These are phyloP conservation scores for Dermatemys mawii DNA, from an alignment of 2,113 vertebrate species.

Conservation along the genomic window DNA sequence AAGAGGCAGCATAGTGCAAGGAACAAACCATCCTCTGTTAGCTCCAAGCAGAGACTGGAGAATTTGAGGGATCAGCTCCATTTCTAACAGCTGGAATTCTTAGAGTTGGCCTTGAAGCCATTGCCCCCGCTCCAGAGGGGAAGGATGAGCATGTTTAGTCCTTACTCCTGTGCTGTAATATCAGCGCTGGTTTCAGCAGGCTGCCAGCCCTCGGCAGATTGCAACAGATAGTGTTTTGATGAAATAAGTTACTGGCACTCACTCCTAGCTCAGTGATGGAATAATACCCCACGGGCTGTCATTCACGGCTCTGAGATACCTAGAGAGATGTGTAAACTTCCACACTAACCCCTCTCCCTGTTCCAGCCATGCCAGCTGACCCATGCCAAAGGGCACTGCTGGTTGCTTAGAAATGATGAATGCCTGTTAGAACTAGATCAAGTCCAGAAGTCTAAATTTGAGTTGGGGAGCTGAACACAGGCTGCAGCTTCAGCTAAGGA, in stretches of 20 bases:
- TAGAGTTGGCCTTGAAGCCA: not conserved
- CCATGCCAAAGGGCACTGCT: not conserved
- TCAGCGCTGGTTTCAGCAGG: not conserved
- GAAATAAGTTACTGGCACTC: not conserved
- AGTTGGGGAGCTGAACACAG: not conserved
- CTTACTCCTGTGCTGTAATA: too few species aligned
- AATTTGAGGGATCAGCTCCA: not conserved
- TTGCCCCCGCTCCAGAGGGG: not conserved
- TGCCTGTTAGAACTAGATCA: conserved; percentile 4
- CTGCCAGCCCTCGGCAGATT: not conserved
- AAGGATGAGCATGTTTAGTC: not conserved
- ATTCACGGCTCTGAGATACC: not conserved
- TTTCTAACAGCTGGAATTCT: not conserved
- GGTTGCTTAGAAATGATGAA: conserved; percentile 15
- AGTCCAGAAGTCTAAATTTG: conserved; percentile 23
- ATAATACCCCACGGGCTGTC: not conserved
- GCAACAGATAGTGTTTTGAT: not conserved
- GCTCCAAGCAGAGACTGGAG: not conserved
- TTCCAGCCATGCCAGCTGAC: not conserved
- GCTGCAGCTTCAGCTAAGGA: not conserved
- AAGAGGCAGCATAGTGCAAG: not conserved
- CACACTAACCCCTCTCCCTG: not conserved
- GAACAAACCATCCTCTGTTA: not conserved
- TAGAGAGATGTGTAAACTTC: not conserved
- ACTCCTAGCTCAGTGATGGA: not conserved